Evolutionary conservation across 2,113 vertebrate species (phyloP).

Genomic region (Oreochromis spilurus): DNA sequence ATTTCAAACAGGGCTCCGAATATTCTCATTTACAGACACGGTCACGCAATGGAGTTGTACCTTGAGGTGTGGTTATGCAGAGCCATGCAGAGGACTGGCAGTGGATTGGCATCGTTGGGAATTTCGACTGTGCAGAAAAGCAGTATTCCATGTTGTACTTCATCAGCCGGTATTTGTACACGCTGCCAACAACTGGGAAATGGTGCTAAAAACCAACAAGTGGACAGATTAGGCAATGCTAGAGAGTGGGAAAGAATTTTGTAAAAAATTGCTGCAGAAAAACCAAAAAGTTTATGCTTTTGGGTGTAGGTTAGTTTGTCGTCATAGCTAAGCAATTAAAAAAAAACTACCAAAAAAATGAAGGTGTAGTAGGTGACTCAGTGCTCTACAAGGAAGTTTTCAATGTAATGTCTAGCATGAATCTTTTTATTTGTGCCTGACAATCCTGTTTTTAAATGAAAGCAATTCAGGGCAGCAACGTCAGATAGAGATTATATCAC

Average conservation of each 20-base stretch:
- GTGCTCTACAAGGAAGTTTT: background rate
- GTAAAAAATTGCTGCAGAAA: background rate
- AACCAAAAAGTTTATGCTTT: background rate
- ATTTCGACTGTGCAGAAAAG: constrained; percentile 50
- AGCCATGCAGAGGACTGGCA: constrained; percentile 40
- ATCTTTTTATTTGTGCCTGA: background rate
- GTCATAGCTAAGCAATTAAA: background rate
- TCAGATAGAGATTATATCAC: background rate
- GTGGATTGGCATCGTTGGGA: background rate
- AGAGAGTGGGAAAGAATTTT: background rate
- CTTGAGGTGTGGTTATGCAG: constrained; percentile 47
- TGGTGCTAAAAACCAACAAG: constrained; percentile 20
- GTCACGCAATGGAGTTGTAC: constrained; percentile 2
- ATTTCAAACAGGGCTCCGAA: background rate
- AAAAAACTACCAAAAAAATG: background rate
- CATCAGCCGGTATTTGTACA: constrained; percentile 17
- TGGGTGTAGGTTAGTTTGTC: rapidly evolving
- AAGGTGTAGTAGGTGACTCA: background rate
- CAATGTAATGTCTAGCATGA: background rate
- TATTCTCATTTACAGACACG: background rate
- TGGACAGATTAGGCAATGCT: background rate
- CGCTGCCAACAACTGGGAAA: background rate
- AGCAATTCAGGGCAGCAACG: background rate
- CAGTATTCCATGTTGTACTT: constrained; percentile 49
- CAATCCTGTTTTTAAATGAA: background rate